A percentile compares a stretch with the other conserved stretches of the same genome.
Evolutionary conservation across 1,140 invertebrate genomes (phyloP).

Genomic region (Solenopsis invicta): DNA sequence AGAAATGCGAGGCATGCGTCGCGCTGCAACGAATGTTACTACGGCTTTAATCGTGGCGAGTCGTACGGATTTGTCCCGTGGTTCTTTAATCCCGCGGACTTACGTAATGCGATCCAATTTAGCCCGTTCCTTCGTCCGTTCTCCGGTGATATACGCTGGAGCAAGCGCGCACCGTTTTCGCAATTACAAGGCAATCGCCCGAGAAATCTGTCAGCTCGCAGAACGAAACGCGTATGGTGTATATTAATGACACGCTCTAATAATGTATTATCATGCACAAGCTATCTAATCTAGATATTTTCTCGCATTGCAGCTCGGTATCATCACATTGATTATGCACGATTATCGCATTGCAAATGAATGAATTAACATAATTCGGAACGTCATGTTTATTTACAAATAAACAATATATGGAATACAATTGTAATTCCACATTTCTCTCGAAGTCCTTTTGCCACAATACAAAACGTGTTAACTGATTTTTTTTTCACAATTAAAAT

Average conservation of each 20-base stretch:
- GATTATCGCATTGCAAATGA: background rate
- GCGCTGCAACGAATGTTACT: background rate
- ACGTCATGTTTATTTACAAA: background rate
- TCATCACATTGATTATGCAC: background rate
- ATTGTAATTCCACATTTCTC: background rate
- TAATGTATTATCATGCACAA: constrained; percentile 42
- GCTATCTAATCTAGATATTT: constrained; percentile 31
- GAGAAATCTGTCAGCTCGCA: constrained; percentile 59
- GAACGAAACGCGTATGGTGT: constrained; percentile 32
- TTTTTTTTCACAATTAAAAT: background rate
- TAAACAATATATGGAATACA: background rate
- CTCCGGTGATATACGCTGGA: constrained; percentile 60
- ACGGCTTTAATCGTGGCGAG: constrained; percentile 37
- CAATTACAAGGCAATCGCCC: constrained; percentile 66
- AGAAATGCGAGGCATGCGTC: constrained; percentile 16
- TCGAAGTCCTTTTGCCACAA: background rate
- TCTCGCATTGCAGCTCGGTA: background rate
- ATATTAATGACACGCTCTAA: constrained; percentile 49
- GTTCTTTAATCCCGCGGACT: constrained; percentile 74
- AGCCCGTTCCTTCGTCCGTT: constrained; percentile 71
- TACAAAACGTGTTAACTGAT: background rate
- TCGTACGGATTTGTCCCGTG: constrained; percentile 75
- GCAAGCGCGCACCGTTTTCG: constrained; percentile 51
- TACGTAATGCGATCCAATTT: constrained; percentile 77
- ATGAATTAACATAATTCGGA: constrained; percentile 4